Evolutionary conservation across 2,888 invertebrate species (phyloP).

Genomic region (Dermolepida albohirtum): DNA sequence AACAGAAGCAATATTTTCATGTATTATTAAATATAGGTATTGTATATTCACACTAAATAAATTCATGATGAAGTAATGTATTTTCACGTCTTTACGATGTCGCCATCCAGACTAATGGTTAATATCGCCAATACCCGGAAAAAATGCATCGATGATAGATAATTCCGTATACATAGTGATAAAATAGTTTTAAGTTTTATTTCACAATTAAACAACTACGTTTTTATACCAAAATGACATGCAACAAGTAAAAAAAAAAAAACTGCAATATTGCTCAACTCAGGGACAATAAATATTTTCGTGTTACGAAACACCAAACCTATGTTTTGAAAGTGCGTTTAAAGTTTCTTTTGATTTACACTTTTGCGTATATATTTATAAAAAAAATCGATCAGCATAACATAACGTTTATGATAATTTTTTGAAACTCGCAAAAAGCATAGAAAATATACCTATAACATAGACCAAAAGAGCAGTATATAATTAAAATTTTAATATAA

Average conservation of each 20-base stretch:
- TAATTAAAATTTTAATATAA: conserved; percentile 15
- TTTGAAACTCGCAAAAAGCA: background rate
- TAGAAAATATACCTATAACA: no score
- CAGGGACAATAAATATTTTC: conserved; percentile 35
- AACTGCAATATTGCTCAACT: conserved; percentile 32
- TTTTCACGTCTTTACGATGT: no score
- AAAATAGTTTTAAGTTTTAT: background rate
- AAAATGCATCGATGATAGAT: background rate
- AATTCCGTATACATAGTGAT: background rate
- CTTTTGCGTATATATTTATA: conserved; percentile 25
- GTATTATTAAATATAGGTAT: no score
- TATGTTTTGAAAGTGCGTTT: conserved; percentile 24
- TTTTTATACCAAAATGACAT: background rate
- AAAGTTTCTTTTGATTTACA: conserved; percentile 26
- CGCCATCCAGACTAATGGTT: no score
- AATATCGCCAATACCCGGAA: no score
- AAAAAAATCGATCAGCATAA: background rate
- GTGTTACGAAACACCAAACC: background rate
- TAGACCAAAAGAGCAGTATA: conserved; percentile 11
- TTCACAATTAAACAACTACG: conserved; percentile 1
- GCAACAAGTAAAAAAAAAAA: no score
- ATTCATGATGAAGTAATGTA: no score
- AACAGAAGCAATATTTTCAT: no score
- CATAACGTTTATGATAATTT: conserved; percentile 17
- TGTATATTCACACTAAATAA: no score